phyloP scores from a whole-genome alignment of 2,888 invertebrate genomes.

The Aelia acuminata region DNA sequence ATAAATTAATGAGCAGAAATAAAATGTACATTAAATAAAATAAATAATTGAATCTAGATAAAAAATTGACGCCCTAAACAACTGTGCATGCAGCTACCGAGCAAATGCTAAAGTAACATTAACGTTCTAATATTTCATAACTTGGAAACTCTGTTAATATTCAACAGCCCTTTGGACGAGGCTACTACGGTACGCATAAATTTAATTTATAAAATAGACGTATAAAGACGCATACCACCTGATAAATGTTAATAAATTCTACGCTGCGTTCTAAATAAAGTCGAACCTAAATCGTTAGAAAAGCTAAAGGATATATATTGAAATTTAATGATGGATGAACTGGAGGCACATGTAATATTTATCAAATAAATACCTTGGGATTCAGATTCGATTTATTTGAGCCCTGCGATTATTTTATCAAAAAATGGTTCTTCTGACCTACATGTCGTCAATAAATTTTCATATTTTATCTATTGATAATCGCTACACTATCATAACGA shows the following conservation, averaged over 20 bases:
- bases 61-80: neutral
- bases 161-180: neutral
- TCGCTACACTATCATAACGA: no score
- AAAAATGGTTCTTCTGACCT: neutral
- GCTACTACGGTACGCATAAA: neutral
- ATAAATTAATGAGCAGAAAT: no score
- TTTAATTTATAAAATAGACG: conserved; percentile 13
- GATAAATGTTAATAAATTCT: conserved; percentile 33
- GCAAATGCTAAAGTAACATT: neutral
- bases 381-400: neutral
- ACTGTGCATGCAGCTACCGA: neutral
- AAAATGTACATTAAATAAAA: neutral
- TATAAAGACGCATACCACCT: neutral
- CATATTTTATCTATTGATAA: no score
- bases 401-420: neutral
- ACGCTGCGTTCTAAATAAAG: neutral
- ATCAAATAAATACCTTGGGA: neutral
- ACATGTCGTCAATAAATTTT: neutral
- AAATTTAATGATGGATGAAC: neutral
- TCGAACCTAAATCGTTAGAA: neutral
- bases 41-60: neutral
- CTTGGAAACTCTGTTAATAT: neutral
- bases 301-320: neutral
- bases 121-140: neutral
- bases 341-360: neutral